Evolutionary conservation across 2,113 vertebrate genomes (phyloP).

Genomic region (Oxyura jamaicensis): DNA sequence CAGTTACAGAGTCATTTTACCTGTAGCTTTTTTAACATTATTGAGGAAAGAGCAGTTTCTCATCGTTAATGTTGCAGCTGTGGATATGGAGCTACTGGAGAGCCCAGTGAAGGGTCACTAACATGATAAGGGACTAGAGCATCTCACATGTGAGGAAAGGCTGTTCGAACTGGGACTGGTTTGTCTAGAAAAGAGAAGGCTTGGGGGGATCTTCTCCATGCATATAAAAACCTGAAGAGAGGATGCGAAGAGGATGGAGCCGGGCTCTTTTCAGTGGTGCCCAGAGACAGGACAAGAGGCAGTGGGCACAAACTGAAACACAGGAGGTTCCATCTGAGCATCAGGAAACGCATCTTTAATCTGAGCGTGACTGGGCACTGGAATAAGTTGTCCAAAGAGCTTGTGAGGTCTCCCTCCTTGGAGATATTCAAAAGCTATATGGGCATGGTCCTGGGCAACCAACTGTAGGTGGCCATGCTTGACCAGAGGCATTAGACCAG

Average conservation of each 20-base stretch:
- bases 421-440: background rate
- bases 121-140: no score
- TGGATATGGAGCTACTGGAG: background rate
- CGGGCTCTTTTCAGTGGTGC: background rate
- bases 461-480: background rate
- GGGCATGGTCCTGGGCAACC: background rate
- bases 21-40: background rate
- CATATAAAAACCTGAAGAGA: background rate
- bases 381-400: background rate
- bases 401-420: background rate
- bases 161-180: background rate
- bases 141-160: background rate
- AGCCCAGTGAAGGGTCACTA: background rate
- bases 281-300: background rate
- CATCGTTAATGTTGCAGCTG: background rate
- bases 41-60: background rate
- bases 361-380: background rate
- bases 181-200: background rate
- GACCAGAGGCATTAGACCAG: background rate
- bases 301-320: background rate
- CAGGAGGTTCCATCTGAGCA: background rate
- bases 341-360: background rate
- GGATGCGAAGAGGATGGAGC: background rate
- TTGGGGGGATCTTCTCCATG: background rate
- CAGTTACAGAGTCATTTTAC: background rate